Base-by-base conservation (phyloP, 2,888 invertebrate species). In the Eupithecia tripunctaria region DNA sequence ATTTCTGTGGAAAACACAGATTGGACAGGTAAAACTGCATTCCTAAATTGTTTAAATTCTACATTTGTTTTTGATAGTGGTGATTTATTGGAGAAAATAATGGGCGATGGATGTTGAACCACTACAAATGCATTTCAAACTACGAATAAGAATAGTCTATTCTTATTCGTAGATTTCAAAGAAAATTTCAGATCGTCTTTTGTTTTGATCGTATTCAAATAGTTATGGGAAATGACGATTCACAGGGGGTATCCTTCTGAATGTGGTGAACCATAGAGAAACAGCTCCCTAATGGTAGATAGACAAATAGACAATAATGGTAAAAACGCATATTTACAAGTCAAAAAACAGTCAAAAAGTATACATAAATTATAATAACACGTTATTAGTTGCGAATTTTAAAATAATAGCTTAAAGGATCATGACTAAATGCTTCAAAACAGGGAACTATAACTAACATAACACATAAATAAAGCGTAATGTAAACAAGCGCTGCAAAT, bases 1-100 rank as follows among this genome's bases (percentile, higher is more conserved):
- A 47, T 65, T 70, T 60, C 29, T 41, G 25, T 68, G n/a, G 47
- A n/a, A n/a, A 12, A 63, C 36, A 68, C 27, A 59, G 59, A 59
- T 56, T 25, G 47, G 51, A 62, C 60, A 36, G 67, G 60, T 41
- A 21, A 21, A 25, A 56, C 56, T 5, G 56, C 25, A 25, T 56
- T 56, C 56, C 14, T 12, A 56, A 25, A 4, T 12, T 14, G 25
- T 25, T 14, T 12, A 25, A 51, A 51, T 51, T 51, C 21, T 51
- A 25, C 56, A 56, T 14, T 56, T 25, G 56, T 56, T n/a, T 51
- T 25, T 56, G 21, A 25, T 25, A 25, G 0, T 56, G 25, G 25
- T 56, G 10, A 56, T 56, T 4, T 56, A 56, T 56, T 56, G 25
- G 25, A 56, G 21, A 25, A 21, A 25, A 56, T 25, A 25, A 25